Evolutionary conservation across 2,797 vertebrate species (phyloP).

Genomic region (Leuciscus waleckii): DNA sequence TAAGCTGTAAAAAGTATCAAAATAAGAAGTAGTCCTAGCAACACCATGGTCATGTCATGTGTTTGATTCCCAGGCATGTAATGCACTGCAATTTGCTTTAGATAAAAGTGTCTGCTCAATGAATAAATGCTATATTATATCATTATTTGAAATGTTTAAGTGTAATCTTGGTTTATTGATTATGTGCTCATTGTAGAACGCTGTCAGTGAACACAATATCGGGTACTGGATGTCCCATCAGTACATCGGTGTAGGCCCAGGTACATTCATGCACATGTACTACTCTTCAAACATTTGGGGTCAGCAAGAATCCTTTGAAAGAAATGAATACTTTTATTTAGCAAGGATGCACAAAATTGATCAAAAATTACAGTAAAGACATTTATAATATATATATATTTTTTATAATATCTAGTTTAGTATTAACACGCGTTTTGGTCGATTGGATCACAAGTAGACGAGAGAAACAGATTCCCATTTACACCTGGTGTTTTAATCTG

Average conservation of each 20-base stretch:
- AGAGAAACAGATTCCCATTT: too few relatives aligned
- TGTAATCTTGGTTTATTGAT: not conserved
- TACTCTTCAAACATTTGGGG: not conserved
- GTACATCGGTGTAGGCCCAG: slow-evolving; percentile 92
- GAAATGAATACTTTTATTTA: not conserved
- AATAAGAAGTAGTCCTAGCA: not conserved
- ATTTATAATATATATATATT: too few relatives aligned
- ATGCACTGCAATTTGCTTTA: not conserved
- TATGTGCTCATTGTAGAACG: slow-evolving; percentile 75
- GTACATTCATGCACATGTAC: slow-evolving; percentile 67
- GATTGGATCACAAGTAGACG: too few relatives aligned
- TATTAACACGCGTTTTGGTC: too few relatives aligned
- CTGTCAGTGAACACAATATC: slow-evolving; percentile 88
- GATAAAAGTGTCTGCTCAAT: not conserved
- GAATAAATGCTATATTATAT: not conserved
- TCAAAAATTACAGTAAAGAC: not conserved
- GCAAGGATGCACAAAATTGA: too few relatives aligned
- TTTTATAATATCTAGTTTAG: not conserved
- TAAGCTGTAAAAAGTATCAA: not conserved
- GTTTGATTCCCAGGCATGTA: not conserved
- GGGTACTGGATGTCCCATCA: slow-evolving; percentile 89
- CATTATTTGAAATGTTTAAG: too few relatives aligned
- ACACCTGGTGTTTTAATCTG: too few relatives aligned
- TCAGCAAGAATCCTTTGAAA: not conserved
- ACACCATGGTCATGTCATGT: not conserved